phyloP scores from a whole-genome alignment of 2,888 invertebrate species.

The Perizoma affinitatum region DNA sequence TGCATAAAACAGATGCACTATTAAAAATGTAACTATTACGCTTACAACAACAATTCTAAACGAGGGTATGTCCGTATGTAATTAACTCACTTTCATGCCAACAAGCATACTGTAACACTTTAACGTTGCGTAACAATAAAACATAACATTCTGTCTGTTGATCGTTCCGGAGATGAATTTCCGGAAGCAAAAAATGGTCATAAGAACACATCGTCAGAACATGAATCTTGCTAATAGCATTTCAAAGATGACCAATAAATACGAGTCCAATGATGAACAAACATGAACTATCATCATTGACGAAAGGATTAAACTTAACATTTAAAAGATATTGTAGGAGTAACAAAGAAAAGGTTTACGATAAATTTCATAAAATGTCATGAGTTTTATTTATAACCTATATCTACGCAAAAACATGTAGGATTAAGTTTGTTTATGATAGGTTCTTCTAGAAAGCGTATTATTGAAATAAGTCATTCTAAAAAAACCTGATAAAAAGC shows the following conservation, averaged over 20 bases:
- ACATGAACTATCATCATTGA: background rate
- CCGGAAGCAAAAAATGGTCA: conserved; percentile 49
- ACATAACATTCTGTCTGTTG: conserved; percentile 49
- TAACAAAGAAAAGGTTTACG: too few species aligned
- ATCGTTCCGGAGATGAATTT: conserved; percentile 52
- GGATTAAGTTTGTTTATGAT: background rate
- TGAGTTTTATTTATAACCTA: too few species aligned
- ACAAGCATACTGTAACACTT: conserved; percentile 64
- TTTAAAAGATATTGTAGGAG: background rate
- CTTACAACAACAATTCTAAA: conserved; percentile 38
- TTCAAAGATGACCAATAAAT: conserved; percentile 6
- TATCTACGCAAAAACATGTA: background rate
- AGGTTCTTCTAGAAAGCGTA: conserved; percentile 2
- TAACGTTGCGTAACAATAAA: conserved; percentile 54
- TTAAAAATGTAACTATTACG: conserved; percentile 36
- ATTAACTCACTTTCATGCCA: conserved; percentile 76
- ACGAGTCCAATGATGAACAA: background rate
- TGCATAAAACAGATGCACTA: conserved; percentile 3
- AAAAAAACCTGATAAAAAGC: conserved; percentile 33
- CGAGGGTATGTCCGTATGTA: conserved; percentile 53
- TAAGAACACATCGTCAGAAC: conserved; percentile 21
- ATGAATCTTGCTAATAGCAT: conserved; percentile 26
- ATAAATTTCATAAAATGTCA: too few species aligned
- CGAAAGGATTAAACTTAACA: background rate
- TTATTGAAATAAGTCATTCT: conserved; percentile 14